Base-by-base conservation (phyloP, 35 echinoderm and acorn worm genomes). In the Heliocidaris tuberculata region DNA sequence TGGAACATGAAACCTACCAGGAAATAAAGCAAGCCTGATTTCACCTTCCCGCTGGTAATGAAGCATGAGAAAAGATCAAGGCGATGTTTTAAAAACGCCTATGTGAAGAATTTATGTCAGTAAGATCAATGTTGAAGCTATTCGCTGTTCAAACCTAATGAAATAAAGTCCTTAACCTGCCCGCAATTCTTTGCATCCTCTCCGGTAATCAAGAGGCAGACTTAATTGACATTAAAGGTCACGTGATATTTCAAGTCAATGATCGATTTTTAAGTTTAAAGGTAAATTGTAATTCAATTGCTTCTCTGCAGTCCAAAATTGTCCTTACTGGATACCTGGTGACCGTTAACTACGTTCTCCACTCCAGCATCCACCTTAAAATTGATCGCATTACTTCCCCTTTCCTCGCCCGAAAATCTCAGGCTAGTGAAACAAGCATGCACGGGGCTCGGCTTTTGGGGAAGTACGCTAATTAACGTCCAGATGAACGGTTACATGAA, bases 201-300 rank as follows among this genome's bases (percentile, higher is more conserved):
- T 78, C 65, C 65, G 21, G 65, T 78, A 21, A 29, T 78, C 65
- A 78, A 78, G 65, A n/a, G 27, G 19, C 65, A 19, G 65, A 78
- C 4, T 78, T 78, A 78, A 78, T 78, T 78, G 65, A 78, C 65
- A 27, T 7, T 78, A 78, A 78, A 78, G 65, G 65, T 78, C 65
- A 78, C 27, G 65, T 78, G 65, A 78, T 5, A 78, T 78, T n/a
- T 78, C 65, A 78, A 78, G 65, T 78, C 65, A 78, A 78, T 78
- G 65, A 78, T 78, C 65, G 65, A 78, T 78, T 78, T 78, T 78
- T 78, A 78, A 78, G 65, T 78, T 78, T 78, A 24, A 78, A 78
- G 65, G 65, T 78, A 78, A 78, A 78, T 78, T 78, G 19, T 24
- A 78, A 78, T 78, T 78, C 65, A n/a, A 78, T 78, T 78, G 19